Conservation (phyloP, 2,113 vertebrate genomes). For the Equus quagga region DNA sequence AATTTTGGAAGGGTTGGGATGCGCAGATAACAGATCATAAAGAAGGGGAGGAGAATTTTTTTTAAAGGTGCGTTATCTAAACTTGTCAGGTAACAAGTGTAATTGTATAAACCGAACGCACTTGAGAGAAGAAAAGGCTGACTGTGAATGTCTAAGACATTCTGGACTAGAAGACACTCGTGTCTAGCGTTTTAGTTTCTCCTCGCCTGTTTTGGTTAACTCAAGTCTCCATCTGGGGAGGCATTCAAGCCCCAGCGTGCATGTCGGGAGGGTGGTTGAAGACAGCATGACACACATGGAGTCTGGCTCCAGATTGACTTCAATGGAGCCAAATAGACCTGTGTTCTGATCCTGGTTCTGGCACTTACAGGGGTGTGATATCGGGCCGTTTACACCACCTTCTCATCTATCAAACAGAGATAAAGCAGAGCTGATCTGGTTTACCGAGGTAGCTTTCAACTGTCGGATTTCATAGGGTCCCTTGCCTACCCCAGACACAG, state of each 20-base stretch:
- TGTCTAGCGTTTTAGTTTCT: background rate
- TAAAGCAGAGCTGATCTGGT: background rate
- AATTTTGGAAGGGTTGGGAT: background rate
- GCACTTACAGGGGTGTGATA: background rate
- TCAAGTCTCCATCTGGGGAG: background rate
- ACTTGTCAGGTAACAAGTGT: background rate
- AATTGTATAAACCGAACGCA: background rate
- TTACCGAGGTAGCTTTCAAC: background rate
- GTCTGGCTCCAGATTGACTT: background rate
- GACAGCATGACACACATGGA: accelerated
- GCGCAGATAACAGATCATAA: background rate
- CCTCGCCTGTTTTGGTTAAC: background rate
- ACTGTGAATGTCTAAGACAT: background rate
- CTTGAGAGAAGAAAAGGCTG: background rate
- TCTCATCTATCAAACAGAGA: background rate
- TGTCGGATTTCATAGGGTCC: background rate
- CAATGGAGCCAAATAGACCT: background rate
- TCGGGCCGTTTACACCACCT: accelerated
- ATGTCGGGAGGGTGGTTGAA: background rate
- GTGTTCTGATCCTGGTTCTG: background rate
- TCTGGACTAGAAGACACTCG: background rate
- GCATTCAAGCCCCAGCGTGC: background rate
- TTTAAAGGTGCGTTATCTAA: background rate
- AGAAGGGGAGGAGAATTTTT: background rate
- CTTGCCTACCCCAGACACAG: background rate